Conservation (phyloP, 1,140 invertebrate species). For the Drosophila auraria region DNA sequence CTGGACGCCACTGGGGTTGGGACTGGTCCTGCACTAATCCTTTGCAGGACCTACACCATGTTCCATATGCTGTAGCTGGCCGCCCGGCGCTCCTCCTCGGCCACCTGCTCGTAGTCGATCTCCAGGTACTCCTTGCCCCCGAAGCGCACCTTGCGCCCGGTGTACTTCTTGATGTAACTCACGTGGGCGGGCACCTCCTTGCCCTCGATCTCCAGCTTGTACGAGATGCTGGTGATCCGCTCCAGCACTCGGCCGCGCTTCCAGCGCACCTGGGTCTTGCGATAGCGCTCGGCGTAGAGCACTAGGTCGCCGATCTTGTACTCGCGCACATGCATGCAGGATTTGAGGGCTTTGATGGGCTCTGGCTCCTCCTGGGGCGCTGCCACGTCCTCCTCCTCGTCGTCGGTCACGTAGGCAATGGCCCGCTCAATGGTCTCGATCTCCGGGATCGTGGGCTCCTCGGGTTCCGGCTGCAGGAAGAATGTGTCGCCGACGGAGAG, state of each 20-base stretch:
- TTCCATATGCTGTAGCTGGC: slow-evolving; percentile 84
- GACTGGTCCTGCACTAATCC: background rate
- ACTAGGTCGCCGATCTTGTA: slow-evolving; percentile 78
- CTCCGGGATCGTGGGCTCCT: slow-evolving; percentile 66
- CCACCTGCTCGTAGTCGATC: slow-evolving; percentile 82
- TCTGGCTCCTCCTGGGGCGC: slow-evolving; percentile 32
- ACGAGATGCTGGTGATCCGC: slow-evolving; percentile 82
- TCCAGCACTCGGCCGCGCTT: slow-evolving; percentile 74
- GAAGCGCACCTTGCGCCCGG: slow-evolving; percentile 78
- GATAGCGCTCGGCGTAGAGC: slow-evolving; percentile 76
- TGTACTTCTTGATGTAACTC: slow-evolving; percentile 82
- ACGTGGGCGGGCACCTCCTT: slow-evolving; percentile 79
- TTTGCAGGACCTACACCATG: slow-evolving; percentile 58
- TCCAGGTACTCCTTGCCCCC: slow-evolving; percentile 83
- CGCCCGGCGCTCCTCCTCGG: slow-evolving; percentile 75
- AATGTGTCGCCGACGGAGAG: slow-evolving; percentile 78
- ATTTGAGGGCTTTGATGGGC: slow-evolving; percentile 62
- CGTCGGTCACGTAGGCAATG: slow-evolving; percentile 77
- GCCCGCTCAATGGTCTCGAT: slow-evolving; percentile 78
- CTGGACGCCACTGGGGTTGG: slow-evolving; percentile 35
- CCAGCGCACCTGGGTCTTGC: slow-evolving; percentile 81
- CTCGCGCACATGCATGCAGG: slow-evolving; percentile 73
- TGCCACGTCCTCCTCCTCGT: slow-evolving; percentile 45
- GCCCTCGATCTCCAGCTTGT: slow-evolving; percentile 78
- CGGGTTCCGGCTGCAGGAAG: slow-evolving; percentile 62